Evolutionary conservation across 2,888 invertebrate genomes (phyloP).

Genomic region (Drosophila emarginata): DNA sequence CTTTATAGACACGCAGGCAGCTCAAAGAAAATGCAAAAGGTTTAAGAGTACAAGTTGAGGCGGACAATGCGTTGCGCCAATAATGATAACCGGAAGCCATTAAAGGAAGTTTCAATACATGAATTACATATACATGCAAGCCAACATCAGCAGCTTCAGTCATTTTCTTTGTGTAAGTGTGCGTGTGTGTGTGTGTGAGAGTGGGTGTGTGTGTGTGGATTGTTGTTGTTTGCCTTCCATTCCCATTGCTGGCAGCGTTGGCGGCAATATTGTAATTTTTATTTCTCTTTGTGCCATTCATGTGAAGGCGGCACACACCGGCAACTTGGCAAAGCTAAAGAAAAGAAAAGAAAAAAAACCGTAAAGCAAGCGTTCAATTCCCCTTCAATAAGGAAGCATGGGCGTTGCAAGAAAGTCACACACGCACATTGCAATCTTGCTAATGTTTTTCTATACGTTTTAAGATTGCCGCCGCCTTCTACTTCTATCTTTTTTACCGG

Average conservation of each 20-base stretch:
- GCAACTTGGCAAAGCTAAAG: conserved; percentile 34
- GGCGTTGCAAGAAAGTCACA: conserved; percentile 55
- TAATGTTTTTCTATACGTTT: conserved; percentile 68
- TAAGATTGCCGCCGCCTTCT: conserved; percentile 49
- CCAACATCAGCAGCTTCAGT: conserved; percentile 41
- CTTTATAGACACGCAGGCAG: conserved; percentile 71
- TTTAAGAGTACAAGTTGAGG: conserved; percentile 29
- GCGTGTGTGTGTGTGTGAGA: conserved; percentile 37
- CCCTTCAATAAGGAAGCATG: conserved; percentile 40
- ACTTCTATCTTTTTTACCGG: neutral
- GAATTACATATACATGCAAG: conserved; percentile 35
- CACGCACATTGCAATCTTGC: conserved; percentile 75
- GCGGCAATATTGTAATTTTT: conserved; percentile 75
- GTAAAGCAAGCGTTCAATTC: conserved; percentile 53
- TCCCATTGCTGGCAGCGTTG: conserved; percentile 39
- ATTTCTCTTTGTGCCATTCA: conserved; percentile 67
- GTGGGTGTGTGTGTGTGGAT: conserved; percentile 40
- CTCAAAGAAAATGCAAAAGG: neutral
- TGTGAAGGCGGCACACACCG: conserved; percentile 51
- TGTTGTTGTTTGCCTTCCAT: conserved; percentile 54
- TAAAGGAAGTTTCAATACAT: conserved; percentile 75
- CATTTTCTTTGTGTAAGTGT: conserved; percentile 32
- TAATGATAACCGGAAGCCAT: conserved; percentile 78
- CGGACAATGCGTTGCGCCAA: conserved; percentile 57
- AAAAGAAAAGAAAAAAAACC: neutral